Base-by-base conservation (phyloP, 2,113 vertebrate genomes). In the Bubalus kerabau region DNA sequence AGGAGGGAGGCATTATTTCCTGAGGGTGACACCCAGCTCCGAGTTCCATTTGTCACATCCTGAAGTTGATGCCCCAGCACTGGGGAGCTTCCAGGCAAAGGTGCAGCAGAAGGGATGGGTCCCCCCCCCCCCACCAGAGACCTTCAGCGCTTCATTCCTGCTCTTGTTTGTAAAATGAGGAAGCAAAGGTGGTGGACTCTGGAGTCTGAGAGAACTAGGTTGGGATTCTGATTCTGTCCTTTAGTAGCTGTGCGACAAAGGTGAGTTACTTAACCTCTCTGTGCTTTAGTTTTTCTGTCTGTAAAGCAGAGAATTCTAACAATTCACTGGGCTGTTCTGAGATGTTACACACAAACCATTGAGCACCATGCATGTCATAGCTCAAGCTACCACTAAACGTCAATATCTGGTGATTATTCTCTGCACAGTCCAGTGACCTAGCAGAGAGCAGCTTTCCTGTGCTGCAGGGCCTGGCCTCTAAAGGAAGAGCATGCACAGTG, bases 401-500 rank as follows among this genome's bases (percentile, higher is more conserved):
- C 24, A 4, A 24, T 16, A n/a, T 23, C 11, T 26, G 9, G 14
- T 1, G 8, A 19, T n/a, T 78, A 17, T 57, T 36, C 43, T 87
- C 30, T 5, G 15, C 21, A n/a, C 12, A 3, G 23, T 60, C 87
- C 43, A 7, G 5, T n/a, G 13, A 9, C 17, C 15, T 50, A 30
- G 40, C 30, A 32, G 46, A 82, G 60, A 32, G 52, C 30, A 5
- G 13, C 64, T 4, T 54, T 17, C 1, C 64, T 12, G 36, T 8
- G 30, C 30, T 57, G 5, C 1, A 6, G 43, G 21, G 2, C 23
- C 0, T 0, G 43, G 10, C 26, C 32, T 3, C 57, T 10, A 67
- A 87, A 23, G 59, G 50, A 28, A 62, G 48, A 64, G 32, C 4
- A 2, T 4, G 40, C 2, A 0, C 0, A 2, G n/a, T 2, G 6